Evolutionary conservation across 2,113 vertebrate species (phyloP), one percentile per base, ranked within the genome.

Genomic region (Cacatua alba): DNA sequence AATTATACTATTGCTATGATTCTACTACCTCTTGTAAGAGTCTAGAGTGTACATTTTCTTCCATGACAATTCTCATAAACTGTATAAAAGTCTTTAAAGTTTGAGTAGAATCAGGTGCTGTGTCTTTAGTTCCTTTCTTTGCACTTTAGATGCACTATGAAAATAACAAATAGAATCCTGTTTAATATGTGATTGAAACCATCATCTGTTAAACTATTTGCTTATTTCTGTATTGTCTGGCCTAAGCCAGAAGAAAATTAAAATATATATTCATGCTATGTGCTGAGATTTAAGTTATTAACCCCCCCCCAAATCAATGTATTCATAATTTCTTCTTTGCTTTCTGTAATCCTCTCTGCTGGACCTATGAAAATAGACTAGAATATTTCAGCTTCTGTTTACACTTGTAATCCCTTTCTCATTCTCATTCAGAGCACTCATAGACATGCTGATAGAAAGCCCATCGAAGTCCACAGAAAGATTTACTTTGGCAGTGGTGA

Each of bases 311-410:
- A 86, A 77, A 96, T 88, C n/a, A 92, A 85, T 49, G 52, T 90
- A 93, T 93, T 94, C 71, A 83, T 91, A 90, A 31, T 74, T 93
- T 94, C 77, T 90, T 91, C 75, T 94, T 97, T 95, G 35, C 85
- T 92, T 95, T 93, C 44, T 70, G 53, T 91, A 92, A 96, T 96
- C 87, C 90, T 95, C 82, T 91, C 75, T 88, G 71, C 76, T 92
- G 82, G 90, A 88, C 87, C 92, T 90, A 55, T 63, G 51, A 93
- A 96, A 97, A 95, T n/a, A 87, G 71, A 91, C 67, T 83, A 76
- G 81, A 94, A 87, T 5, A 81, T 96, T 88, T 90, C 87, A 88
- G 79, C 46, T 88, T 91, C 79, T 96, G 71, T 96, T 96, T 96
- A 88, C 67, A 68, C 11, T 90, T 10, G 1, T 95, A 96, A 96